A percentile compares a stretch with the other conserved stretches of the same genome.
Conservation (phyloP, 2,888 invertebrate species). For the Busseola fusca region DNA sequence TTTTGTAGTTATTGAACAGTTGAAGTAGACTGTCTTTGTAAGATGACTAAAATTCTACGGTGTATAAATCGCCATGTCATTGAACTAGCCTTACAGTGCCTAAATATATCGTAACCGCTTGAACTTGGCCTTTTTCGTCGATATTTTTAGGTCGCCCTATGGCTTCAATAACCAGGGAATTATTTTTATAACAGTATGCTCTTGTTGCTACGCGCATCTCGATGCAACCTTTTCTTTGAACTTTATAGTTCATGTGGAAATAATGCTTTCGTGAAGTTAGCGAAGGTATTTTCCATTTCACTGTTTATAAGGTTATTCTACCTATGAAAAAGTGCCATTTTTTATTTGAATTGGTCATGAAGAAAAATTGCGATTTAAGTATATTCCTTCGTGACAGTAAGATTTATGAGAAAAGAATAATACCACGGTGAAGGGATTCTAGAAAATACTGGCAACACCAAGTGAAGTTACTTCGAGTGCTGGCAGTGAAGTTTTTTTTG, state of each 20-base stretch:
- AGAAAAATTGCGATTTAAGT: background rate
- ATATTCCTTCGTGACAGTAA: background rate
- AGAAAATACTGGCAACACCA: too few species aligned
- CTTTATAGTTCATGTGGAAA: conserved; percentile 35
- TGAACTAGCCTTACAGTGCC: conserved; percentile 42
- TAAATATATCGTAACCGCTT: conserved; percentile 39
- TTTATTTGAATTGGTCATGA: background rate
- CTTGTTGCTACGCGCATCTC: conserved; percentile 14
- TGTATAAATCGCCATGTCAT: conserved; percentile 8
- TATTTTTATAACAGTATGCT: conserved; percentile 23
- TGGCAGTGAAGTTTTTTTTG: too few species aligned
- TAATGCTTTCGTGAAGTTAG: background rate
- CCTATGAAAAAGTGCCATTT: background rate
- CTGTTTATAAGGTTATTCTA: background rate
- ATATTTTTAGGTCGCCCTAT: conserved; percentile 50
- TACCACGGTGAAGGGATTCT: background rate
- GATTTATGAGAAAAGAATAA: background rate
- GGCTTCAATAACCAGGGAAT: conserved; percentile 5
- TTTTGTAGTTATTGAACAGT: too few species aligned
- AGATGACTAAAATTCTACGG: too few species aligned
- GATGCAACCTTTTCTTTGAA: conserved; percentile 44
- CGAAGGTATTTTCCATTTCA: background rate
- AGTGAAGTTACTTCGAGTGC: too few species aligned
- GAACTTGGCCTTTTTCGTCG: conserved; percentile 58
- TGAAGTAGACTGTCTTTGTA: too few species aligned